phyloP scores from a whole-genome alignment of 2,888 invertebrate genomes.

The Falcaria lacertinaria region DNA sequence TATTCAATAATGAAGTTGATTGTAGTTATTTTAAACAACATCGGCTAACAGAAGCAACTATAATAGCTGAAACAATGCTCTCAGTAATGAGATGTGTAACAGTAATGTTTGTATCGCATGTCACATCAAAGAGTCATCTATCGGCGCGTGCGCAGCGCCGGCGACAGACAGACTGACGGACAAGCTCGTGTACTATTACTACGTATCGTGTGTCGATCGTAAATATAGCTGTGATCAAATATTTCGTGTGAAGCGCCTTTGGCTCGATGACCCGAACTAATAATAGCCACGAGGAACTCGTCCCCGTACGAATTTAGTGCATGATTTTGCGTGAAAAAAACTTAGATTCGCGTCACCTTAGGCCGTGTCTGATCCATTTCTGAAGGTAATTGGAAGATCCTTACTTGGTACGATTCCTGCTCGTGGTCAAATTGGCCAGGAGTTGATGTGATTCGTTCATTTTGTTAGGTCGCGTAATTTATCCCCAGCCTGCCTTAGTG shows the following conservation, averaged over 20 bases:
- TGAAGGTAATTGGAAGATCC: too few species aligned
- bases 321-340: too few species aligned
- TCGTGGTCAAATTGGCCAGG: too few species aligned
- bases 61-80: neutral
- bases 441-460: too few species aligned
- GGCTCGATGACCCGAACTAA: neutral
- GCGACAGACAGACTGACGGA: conserved; percentile 1
- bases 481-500: too few species aligned
- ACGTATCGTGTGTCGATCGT: neutral
- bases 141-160: neutral
- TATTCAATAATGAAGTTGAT: too few species aligned
- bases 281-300: neutral
- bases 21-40: too few species aligned
- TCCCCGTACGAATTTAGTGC: neutral
- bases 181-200: neutral
- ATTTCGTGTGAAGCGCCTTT: neutral
- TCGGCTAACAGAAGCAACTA: neutral
- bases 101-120: neutral
- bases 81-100: neutral
- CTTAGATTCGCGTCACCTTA: too few species aligned
- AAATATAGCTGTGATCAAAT: neutral
- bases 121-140: conserved; percentile 1
- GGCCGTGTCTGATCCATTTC: too few species aligned
- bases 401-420: too few species aligned
- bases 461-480: too few species aligned